Conservation (phyloP, 1,140 invertebrate genomes). For the Sitophilus oryzae region DNA sequence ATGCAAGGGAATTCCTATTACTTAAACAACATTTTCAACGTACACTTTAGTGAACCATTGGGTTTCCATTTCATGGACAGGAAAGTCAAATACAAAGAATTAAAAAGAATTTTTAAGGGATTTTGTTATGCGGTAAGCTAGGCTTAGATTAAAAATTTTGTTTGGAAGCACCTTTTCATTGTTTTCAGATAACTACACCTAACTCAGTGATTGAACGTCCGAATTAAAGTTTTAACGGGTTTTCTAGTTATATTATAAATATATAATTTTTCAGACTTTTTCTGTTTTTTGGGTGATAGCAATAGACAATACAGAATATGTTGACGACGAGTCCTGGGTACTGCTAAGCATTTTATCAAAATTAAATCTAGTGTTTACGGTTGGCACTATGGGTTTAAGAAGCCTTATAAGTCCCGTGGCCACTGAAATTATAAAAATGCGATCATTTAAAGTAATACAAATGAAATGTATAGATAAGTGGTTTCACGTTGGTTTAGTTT, state of each 20-base stretch:
- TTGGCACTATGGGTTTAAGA: conserved; percentile 33
- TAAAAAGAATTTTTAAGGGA: conserved; percentile 44
- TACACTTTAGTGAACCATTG: conserved; percentile 45
- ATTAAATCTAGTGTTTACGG: conserved; percentile 21
- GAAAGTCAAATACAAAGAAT: conserved; percentile 36
- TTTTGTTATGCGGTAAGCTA: conserved; percentile 33
- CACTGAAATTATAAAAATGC: conserved; percentile 30
- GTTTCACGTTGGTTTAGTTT: conserved; percentile 54
- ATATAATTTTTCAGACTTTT: no score
- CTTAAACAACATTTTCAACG: conserved; percentile 52
- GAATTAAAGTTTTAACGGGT: no score
- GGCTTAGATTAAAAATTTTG: no score
- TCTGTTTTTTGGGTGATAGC: conserved; percentile 47
- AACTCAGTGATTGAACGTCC: no score
- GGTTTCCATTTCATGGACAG: conserved; percentile 36
- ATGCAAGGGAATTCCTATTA: conserved; percentile 43
- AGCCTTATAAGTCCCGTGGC: conserved; percentile 15
- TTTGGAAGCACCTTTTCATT: no score
- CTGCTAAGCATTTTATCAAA: conserved; percentile 43
- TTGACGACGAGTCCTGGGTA: conserved; percentile 51
- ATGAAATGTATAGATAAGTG: conserved; percentile 46
- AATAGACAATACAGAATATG: conserved; percentile 49
- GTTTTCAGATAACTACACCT: no score
- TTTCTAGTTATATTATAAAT: no score
- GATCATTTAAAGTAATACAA: conserved; percentile 35